A percentile compares a stretch with the other conserved stretches of the same genome.
phyloP scores from a whole-genome alignment of 2,888 invertebrate species.

The Carterocephalus palaemon region DNA sequence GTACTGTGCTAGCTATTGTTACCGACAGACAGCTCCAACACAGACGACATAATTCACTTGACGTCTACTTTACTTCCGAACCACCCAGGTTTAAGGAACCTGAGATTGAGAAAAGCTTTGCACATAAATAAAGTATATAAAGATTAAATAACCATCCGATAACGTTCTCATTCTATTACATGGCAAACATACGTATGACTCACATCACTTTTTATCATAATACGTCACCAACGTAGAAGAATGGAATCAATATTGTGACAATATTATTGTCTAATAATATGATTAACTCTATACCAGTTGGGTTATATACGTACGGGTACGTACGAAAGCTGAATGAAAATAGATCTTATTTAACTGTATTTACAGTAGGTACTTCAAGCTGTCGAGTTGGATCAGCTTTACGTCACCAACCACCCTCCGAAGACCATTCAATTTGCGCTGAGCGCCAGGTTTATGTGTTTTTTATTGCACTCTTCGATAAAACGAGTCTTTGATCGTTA shows the following conservation, averaged over 20 bases:
- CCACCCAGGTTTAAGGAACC: no score
- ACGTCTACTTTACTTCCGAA: no score
- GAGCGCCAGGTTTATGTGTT: slow-evolving; percentile 63
- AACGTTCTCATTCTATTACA: no score
- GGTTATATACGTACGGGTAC: no score
- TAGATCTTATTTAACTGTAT: slow-evolving; percentile 28
- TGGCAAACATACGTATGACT: no score
- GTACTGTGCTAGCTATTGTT: no score
- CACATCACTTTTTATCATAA: not conserved
- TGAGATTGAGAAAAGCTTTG: no score
- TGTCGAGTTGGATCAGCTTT: slow-evolving; percentile 3
- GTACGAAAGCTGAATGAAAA: slow-evolving; percentile 35
- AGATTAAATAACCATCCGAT: no score
- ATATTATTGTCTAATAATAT: slow-evolving; percentile 28
- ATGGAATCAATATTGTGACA: slow-evolving; percentile 26
- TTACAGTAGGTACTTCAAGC: no score
- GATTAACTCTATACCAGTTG: slow-evolving; percentile 53
- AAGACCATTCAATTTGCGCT: slow-evolving; percentile 65
- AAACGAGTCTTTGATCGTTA: slow-evolving; percentile 61
- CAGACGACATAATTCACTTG: no score
- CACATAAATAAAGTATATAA: no score
- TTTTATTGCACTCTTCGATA: slow-evolving; percentile 69
- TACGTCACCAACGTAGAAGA: slow-evolving; percentile 2
- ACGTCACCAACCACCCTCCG: slow-evolving; percentile 42
- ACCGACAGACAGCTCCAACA: no score